phyloP scores from a whole-genome alignment of 2,113 vertebrate species.

The Talpa occidentalis region DNA sequence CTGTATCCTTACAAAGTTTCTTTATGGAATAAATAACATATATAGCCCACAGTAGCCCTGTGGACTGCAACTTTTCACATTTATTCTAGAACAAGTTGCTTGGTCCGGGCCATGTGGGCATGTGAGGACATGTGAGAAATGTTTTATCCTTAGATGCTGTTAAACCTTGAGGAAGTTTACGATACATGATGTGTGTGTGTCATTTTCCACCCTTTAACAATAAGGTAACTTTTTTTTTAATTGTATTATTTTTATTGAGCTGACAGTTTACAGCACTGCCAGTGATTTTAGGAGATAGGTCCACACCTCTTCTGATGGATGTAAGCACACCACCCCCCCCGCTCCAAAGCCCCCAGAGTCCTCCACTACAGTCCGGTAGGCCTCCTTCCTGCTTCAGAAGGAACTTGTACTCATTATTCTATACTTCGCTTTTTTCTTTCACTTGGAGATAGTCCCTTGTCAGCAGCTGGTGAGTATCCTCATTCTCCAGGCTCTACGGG shows the following conservation, averaged over 20 bases:
- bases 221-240: neutral
- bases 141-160: slow-evolving; percentile 80
- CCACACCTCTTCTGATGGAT: no score
- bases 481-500: fast-evolving
- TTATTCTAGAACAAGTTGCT: neutral
- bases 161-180: slow-evolving; percentile 71
- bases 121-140: slow-evolving; percentile 60
- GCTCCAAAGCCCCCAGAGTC: no score
- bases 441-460: neutral
- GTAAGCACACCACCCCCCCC: no score
- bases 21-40: slow-evolving; percentile 1
- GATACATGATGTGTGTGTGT: neutral
- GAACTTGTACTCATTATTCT: neutral
- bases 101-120: slow-evolving; percentile 25
- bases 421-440: neutral
- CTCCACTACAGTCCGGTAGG: no score
- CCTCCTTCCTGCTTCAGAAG: no score
- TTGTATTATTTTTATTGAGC: no score
- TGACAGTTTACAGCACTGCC: no score
- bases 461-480: neutral
- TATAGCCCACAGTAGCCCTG: neutral
- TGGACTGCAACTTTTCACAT: neutral
- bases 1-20: neutral
- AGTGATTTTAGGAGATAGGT: no score
- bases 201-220: neutral